Conservation (phyloP, 2,113 vertebrate species). For the Mus spicilegus region DNA sequence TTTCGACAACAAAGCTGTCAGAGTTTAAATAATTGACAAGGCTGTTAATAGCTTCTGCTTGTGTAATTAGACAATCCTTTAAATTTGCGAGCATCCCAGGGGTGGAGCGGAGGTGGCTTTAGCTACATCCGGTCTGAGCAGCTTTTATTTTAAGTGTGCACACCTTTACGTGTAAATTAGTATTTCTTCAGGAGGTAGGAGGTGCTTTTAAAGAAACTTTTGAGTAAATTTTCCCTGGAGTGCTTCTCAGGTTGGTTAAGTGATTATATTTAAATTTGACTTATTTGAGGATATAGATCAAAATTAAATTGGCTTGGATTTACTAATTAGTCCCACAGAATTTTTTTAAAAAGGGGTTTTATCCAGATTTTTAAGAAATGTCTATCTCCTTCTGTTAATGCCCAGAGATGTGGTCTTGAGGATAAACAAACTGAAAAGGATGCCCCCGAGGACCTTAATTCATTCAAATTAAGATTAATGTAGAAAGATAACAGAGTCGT, state of each 20-base stretch:
- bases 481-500: conserved; percentile 63
- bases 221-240: conserved; percentile 50
- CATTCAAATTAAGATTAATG: conserved; percentile 72
- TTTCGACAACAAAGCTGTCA: conserved; percentile 73
- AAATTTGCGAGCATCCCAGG: conserved; percentile 68
- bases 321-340: conserved; percentile 31
- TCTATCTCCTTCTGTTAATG: conserved; percentile 38
- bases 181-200: conserved; percentile 57
- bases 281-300: conserved; percentile 47
- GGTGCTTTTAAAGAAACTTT: conserved; percentile 52
- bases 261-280: conserved; percentile 52
- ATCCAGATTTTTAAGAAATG: neutral
- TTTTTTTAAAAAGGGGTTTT: neutral
- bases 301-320: conserved; percentile 51
- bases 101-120: conserved; percentile 1
- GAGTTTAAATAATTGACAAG: conserved; percentile 73
- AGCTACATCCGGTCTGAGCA: conserved; percentile 11
- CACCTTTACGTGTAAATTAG: conserved; percentile 60
- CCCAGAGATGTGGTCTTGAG: conserved; percentile 34
- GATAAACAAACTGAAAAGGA: conserved; percentile 58
- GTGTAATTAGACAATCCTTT: conserved; percentile 70
- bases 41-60: conserved; percentile 56
- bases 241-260: conserved; percentile 58
- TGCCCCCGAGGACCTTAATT: conserved; percentile 52
- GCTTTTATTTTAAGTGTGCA: conserved; percentile 69